Conservation (phyloP, 2,797 vertebrate genomes). For the Intellagama lesueurii region DNA sequence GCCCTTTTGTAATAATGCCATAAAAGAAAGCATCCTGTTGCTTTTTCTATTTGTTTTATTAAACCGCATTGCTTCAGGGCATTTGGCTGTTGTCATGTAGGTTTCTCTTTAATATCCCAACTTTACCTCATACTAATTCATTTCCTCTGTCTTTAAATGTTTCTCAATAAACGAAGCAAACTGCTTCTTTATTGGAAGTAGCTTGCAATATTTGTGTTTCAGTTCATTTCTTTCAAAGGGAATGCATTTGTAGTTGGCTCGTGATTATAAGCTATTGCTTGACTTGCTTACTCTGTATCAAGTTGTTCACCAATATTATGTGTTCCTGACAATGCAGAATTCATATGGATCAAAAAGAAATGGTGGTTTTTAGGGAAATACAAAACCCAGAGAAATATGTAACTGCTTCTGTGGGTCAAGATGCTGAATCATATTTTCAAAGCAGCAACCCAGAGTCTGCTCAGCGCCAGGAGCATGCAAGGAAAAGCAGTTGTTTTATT, state of each 20-base stretch:
- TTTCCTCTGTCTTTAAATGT: constrained; percentile 76
- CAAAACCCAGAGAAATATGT: too few relatives aligned
- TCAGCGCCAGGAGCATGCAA: not conserved
- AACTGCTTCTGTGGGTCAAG: too few relatives aligned
- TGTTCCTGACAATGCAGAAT: not conserved
- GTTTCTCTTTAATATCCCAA: constrained; percentile 76
- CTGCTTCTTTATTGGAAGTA: constrained; percentile 68
- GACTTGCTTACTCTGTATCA: not conserved
- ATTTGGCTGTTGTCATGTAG: constrained; percentile 76
- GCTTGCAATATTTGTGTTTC: constrained; percentile 53
- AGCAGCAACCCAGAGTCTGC: not conserved
- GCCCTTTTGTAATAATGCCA: constrained; percentile 64
- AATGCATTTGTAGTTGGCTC: constrained; percentile 10
- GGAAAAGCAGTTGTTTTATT: not conserved
- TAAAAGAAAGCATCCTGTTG: constrained; percentile 77
- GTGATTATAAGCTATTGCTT: constrained; percentile 40
- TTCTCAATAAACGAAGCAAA: constrained; percentile 77
- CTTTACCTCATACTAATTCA: constrained; percentile 77
- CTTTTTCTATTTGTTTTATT: constrained; percentile 80
- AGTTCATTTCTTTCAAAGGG: constrained; percentile 48
- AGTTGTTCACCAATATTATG: constrained; percentile 15
- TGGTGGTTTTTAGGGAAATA: too few relatives aligned
- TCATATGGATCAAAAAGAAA: not conserved
- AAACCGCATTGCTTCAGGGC: constrained; percentile 75
- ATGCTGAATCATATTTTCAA: not conserved